These are phyloP conservation scores for Otolemur garnettii DNA, from an alignment of 2,113 vertebrate genomes.

Conservation along the genomic window DNA sequence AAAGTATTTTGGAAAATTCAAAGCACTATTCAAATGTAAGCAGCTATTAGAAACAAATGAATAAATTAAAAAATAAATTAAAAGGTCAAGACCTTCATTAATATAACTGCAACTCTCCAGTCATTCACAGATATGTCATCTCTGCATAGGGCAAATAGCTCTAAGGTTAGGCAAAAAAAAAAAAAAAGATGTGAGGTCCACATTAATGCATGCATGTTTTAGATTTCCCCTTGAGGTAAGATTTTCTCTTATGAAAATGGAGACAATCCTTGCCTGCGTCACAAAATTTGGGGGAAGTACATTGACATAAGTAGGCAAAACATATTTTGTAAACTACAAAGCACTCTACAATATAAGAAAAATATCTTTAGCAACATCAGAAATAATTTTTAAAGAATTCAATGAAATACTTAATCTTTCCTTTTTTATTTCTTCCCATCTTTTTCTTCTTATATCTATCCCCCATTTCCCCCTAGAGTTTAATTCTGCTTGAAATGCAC, in stretches of 20 bases:
- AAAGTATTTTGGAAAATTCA: background rate
- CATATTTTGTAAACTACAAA: background rate
- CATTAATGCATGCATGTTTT: background rate
- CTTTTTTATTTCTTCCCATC: background rate
- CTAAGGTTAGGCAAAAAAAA: background rate
- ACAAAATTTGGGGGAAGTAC: background rate
- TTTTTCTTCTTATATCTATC: background rate
- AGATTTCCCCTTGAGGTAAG: background rate
- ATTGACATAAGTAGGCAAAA: background rate
- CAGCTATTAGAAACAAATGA: background rate
- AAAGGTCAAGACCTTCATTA: background rate
- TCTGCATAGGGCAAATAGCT: background rate
- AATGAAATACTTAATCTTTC: background rate
- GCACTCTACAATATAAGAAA: background rate
- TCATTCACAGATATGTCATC: rapidly evolving
- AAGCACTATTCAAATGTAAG: background rate
- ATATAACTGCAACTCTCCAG: background rate
- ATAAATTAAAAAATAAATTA: slow-evolving; percentile 29
- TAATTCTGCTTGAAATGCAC: background rate
- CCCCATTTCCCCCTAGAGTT: background rate
- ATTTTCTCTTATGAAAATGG: background rate
- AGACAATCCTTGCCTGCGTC: background rate
- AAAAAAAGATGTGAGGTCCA: background rate
- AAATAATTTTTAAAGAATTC: background rate
- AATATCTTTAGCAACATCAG: background rate